These are phyloP conservation scores for Euproctis similis DNA, from an alignment of 2,888 invertebrate genomes.

Conservation along the genomic window DNA sequence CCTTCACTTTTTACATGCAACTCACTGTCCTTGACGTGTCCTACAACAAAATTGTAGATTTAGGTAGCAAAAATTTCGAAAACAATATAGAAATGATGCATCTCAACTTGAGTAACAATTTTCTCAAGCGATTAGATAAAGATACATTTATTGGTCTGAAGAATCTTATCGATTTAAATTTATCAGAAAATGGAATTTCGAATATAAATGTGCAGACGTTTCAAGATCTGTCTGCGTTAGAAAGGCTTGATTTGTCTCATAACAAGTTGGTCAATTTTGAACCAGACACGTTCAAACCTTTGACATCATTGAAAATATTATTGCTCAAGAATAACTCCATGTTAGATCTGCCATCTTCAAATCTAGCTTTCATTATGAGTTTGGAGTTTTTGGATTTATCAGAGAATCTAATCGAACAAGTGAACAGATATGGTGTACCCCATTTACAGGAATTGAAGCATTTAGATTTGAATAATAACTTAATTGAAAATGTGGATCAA, in stretches of 20 bases:
- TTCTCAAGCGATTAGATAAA: conserved; percentile 81
- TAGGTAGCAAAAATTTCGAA: conserved; percentile 89
- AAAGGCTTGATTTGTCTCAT: conserved; percentile 83
- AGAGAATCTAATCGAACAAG: conserved; percentile 84
- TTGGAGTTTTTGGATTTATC: conserved; percentile 85
- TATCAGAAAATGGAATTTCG: conserved; percentile 86
- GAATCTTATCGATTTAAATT: conserved; percentile 79
- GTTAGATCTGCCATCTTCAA: conserved; percentile 83
- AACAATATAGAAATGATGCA: conserved; percentile 83
- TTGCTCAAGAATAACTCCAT: conserved; percentile 87
- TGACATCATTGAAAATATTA: conserved; percentile 81
- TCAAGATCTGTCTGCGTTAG: conserved; percentile 83
- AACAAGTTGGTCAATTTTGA: conserved; percentile 85
- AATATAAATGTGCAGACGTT: conserved; percentile 85
- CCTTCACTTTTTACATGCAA: conserved; percentile 86
- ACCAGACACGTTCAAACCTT: conserved; percentile 80
- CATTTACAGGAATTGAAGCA: conserved; percentile 81
- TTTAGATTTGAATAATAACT: conserved; percentile 84
- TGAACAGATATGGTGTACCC: conserved; percentile 84
- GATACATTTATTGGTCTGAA: conserved; percentile 85
- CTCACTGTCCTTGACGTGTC: conserved; percentile 88
- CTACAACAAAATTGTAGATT: conserved; percentile 84
- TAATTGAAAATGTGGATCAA: conserved; percentile 82
- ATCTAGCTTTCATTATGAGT: conserved; percentile 79
- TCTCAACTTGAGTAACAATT: conserved; percentile 86